Evolutionary conservation across 2,113 vertebrate genomes (phyloP), one percentile per base, ranked within the genome.

Genomic region (Probosciger aterrimus): DNA sequence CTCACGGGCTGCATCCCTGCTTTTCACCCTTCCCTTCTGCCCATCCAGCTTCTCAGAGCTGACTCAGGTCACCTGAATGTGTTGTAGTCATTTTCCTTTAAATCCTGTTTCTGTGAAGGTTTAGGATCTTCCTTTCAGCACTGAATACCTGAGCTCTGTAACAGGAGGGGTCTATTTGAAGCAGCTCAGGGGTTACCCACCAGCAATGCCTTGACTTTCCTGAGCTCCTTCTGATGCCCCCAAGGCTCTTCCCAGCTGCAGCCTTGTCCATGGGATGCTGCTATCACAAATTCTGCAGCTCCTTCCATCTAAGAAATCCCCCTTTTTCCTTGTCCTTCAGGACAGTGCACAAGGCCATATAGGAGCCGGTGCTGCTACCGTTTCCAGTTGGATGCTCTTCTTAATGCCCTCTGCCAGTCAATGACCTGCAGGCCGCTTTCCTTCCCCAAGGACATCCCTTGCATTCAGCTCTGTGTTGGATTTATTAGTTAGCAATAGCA

Each of bases 21-120:
- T 49, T 33, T 49, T 71, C 43, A n/a, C 9, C 39, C 11, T 80
- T n/a, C 52, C 46, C 27, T 57, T n/a, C 63, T 33, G 22, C 0
- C 1, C 30, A 65, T 14, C 63, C 8, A 7, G 5, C 44, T 77
- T 70, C 52, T 9, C 46, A n/a, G 5, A 9, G 0, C 4, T 3
- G 16, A 9, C 44, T 74, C 18, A 4, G 43, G 55, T 16, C 39
- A 30, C 10, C 15, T 41, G 64, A 76, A 81, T 23, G 31, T 0
- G 0, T 35, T 62, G 11, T 4, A 39, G 44, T 44, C 28, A 43
- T 46, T 57, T 62, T 64, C 24, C 74, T 88, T 47, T 30, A 62
- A 83, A 73, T 70, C 55, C 31, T 17, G 1, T 24, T 84, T 59
- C 41, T 44, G 31, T 15, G 31, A 52, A 1, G 3, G 4, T 60